Evolutionary conservation across 2,797 vertebrate species (phyloP), one percentile per base, ranked within the genome.

Genomic region (Lates japonicus): DNA sequence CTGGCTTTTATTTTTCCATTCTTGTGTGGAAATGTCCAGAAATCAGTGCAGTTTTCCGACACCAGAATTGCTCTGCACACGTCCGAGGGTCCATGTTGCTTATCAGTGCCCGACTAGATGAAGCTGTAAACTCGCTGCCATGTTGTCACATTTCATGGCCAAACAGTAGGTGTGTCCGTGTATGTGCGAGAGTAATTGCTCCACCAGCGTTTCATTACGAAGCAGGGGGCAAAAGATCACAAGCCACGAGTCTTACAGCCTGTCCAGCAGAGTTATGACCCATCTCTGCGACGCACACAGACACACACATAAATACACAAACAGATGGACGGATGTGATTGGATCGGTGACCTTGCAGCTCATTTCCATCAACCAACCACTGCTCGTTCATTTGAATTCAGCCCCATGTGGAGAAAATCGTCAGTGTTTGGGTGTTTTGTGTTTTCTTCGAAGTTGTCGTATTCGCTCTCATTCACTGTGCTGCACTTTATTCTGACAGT

Each of bases 201-300:
- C 33, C 52, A 60, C 74, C 74, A 57, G 77, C 11, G 22, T 22
- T 84, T 85, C 70, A 84, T 90, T 80, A 76, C 3, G 31, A 73
- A 71, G 70, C 54, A 19, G 86, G 87, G 81, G 87, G 81, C 62
- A 77, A 78, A 74, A 87, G 88, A 84, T 90, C 76, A 84, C 22
- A 60, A 85, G 25, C 86, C 79, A 62, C 69, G 25, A 51, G 64
- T 61, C 72, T 76, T 74, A 41, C 7, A 69, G 64, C 61, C 83
- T 76, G 72, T 83, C 82, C 65, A 55, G 61, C 74, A 67, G 88
- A 90, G 78, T 92, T 85, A 89, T 74, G 67, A 57, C 62, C 69
- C 49, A 62, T 78, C 57, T 75, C 35, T 55, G 4, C 14, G 37
- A 73, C 31, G 58, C 61, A 14, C 41, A 14, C 51, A 51, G 22